Evolutionary conservation across 2,888 invertebrate species (phyloP), one percentile per base, ranked within the genome.

Genomic region (Sepioteuthis lessoniana): DNA sequence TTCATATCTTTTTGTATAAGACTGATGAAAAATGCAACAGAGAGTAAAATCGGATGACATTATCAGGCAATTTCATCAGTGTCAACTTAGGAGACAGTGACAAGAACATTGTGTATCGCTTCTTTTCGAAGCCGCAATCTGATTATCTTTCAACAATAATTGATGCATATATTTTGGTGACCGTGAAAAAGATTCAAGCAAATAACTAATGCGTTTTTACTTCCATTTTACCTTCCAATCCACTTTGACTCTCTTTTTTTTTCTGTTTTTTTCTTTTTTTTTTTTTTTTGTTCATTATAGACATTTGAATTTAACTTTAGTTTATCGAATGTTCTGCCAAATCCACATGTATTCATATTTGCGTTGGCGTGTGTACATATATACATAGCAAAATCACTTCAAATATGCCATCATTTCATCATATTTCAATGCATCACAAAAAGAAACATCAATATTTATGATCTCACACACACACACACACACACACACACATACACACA

Each of bases 1-100:
- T 76, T 76, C 76, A 76, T 76, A 76, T 76, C n/a, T n/a, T 76
- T n/a, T 76, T 35, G 35, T n/a, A 35, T 76, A n/a, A 76, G 1
- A n/a, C 35, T 76, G n/a, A 76, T 76, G 76, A 76, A n/a, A 76
- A 35, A 76, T 76, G 76, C 35, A 35, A 1, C n/a, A n/a, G 76
- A 76, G 76, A 13, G 76, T 35, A 76, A 35, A 76, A 13, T 76
- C 16, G 76, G 76, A 0, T n/a, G 76, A 13, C n/a, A 35, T 76
- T 76, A 76, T 76, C 76, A 76, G 76, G n/a, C 76, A 76, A 76
- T 76, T 76, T 76, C 76, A 76, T 76, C 76, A 35, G n/a, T 76
- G 76, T 76, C 76, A 76, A 35, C 76, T 76, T 35, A n/a, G 76
- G 76, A n/a, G 35, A 76, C 76, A 76, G 76, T 76, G 76, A 76